Percentiles rank a stretch among this genome's conserved stretches.
These are phyloP conservation scores for Sesamia nonagrioides DNA, from an alignment of 1,140 invertebrate genomes.

Conservation along the genomic window DNA sequence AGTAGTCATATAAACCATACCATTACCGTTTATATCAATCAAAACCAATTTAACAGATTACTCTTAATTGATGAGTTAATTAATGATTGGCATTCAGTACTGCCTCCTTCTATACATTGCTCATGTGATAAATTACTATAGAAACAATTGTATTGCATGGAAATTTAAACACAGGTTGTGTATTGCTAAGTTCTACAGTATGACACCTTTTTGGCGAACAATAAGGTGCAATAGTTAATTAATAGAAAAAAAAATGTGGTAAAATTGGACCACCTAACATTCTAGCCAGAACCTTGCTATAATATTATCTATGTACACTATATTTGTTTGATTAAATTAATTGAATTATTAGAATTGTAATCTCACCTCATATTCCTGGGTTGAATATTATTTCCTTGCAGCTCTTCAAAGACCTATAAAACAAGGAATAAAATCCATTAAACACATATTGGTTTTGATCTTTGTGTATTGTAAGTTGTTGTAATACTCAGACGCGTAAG, in stretches of 20 bases:
- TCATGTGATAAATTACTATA: not conserved
- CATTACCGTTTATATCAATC: conserved; percentile 21
- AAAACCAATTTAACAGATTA: conserved; percentile 34
- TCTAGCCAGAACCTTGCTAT: too few relatives aligned
- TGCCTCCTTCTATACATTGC: not conserved
- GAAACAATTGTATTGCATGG: too few relatives aligned
- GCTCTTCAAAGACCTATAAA: not conserved
- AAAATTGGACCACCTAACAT: too few relatives aligned
- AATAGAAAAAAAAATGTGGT: too few relatives aligned
- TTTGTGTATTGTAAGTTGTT: not conserved
- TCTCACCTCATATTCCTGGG: not conserved
- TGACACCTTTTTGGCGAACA: too few relatives aligned
- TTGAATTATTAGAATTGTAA: too few relatives aligned
- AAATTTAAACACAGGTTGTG: too few relatives aligned
- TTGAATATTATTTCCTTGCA: not conserved
- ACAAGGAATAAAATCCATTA: conserved; percentile 13
- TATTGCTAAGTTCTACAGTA: too few relatives aligned
- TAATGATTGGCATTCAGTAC: not conserved
- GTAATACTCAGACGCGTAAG: conserved; percentile 61
- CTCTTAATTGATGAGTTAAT: conserved; percentile 7
- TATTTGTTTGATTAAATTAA: too few relatives aligned
- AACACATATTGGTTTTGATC: not conserved
- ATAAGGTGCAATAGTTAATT: too few relatives aligned
- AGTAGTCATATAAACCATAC: not conserved
- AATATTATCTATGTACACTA: too few relatives aligned